Conservation (phyloP, 2,797 vertebrate species). For the Valencia hispanica region DNA sequence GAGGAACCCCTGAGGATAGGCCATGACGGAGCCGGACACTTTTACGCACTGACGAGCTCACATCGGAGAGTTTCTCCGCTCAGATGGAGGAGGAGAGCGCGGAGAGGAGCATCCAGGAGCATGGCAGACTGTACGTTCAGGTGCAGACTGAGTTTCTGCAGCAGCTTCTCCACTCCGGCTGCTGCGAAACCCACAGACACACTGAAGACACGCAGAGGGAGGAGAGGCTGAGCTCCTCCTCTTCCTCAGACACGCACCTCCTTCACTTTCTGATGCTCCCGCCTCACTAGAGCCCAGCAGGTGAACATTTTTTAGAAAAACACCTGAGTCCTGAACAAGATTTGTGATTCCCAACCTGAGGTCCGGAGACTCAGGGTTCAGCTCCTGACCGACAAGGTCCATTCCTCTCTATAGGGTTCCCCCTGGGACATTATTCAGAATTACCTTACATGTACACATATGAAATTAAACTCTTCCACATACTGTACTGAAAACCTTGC, state of each 20-base stretch:
- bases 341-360: neutral
- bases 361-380: neutral
- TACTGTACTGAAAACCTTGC: no score
- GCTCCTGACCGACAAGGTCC: neutral
- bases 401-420: neutral
- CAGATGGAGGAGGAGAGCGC: neutral
- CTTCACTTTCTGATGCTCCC: conserved; percentile 17
- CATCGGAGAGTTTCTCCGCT: conserved; percentile 32
- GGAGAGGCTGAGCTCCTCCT: conserved; percentile 49
- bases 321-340: neutral
- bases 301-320: neutral
- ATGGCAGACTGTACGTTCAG: conserved; percentile 40
- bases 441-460: no score
- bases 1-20: conserved; percentile 94
- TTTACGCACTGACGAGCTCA: conserved; percentile 43
- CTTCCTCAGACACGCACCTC: conserved; percentile 18
- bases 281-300: neutral
- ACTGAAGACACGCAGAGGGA: conserved; percentile 22
- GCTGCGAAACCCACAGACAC: conserved; percentile 20
- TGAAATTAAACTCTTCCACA: no score
- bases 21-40: conserved; percentile 80
- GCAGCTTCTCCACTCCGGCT: conserved; percentile 36
- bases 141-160: conserved; percentile 17
- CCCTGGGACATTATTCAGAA: no score
- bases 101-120: conserved; percentile 31